phyloP scores from a whole-genome alignment of 2,797 vertebrate species.

The Arrhamphus sclerolepis region DNA sequence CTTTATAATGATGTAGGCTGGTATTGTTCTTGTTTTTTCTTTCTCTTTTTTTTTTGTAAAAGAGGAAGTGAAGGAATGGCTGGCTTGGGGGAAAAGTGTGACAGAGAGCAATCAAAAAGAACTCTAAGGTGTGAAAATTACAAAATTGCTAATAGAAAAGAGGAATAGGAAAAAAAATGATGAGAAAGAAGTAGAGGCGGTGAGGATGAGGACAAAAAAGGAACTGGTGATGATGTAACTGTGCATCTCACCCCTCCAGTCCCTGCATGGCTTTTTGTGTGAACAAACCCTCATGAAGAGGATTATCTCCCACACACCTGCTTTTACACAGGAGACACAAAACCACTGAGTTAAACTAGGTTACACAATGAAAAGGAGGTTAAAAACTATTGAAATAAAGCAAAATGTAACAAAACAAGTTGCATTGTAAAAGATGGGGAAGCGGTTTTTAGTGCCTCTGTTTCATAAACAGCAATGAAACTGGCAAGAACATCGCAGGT shows the following conservation, averaged over 20 bases:
- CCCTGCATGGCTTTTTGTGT: conserved; percentile 16
- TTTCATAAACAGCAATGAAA: too few relatives aligned
- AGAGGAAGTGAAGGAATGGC: conserved; percentile 24
- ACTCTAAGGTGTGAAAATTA: conserved; percentile 33
- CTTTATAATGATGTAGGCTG: conserved; percentile 17
- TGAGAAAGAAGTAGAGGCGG: conserved; percentile 8
- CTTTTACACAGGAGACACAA: conserved; percentile 17
- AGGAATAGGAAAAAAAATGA: conserved; percentile 9
- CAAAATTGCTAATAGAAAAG: conserved; percentile 15
- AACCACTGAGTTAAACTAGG: background rate
- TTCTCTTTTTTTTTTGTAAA: conserved; percentile 63
- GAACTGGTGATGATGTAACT: conserved; percentile 59
- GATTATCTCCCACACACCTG: conserved; percentile 45
- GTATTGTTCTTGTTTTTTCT: conserved; percentile 11
- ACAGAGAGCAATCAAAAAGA: conserved; percentile 17
- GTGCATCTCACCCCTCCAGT: conserved; percentile 45
- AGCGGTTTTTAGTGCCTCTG: too few relatives aligned
- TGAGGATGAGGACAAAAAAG: conserved; percentile 28
- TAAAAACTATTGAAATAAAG: too few relatives aligned
- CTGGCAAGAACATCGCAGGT: too few relatives aligned
- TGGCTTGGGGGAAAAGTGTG: conserved; percentile 18
- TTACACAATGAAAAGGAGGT: too few relatives aligned
- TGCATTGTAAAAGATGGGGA: too few relatives aligned
- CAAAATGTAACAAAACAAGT: too few relatives aligned
- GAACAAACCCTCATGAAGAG: conserved; percentile 36